Percentiles rank a stretch among this genome's conserved stretches.
These are phyloP conservation scores for Caenorhabditis remanei DNA, from an alignment of 1,140 invertebrate species.

Conservation along the genomic window DNA sequence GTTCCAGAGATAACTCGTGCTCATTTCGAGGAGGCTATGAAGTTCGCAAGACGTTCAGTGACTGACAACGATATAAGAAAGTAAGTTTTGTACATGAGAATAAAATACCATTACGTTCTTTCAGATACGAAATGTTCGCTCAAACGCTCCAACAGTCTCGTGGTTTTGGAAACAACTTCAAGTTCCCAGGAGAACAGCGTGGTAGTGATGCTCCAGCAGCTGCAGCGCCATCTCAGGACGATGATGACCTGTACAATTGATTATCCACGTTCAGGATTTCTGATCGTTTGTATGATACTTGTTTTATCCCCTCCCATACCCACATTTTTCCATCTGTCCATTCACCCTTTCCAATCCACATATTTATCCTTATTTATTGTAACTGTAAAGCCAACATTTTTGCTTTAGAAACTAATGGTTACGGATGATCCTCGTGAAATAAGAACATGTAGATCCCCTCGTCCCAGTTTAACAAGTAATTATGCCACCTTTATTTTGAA, in stretches of 20 bases:
- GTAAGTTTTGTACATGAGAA: slow-evolving; percentile 30
- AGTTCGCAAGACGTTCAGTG: slow-evolving; percentile 87
- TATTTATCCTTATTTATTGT: slow-evolving; percentile 19
- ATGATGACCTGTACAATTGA: slow-evolving; percentile 57
- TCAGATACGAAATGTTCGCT: slow-evolving; percentile 64
- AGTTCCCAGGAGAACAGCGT: slow-evolving; percentile 60
- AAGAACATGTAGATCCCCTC: background rate
- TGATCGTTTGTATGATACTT: slow-evolving; percentile 30
- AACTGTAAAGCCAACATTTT: slow-evolving; percentile 31
- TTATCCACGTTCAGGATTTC: no score
- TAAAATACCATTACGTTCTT: background rate
- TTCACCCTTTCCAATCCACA: background rate
- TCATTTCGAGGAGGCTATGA: slow-evolving; percentile 99
- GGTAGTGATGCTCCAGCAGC: background rate
- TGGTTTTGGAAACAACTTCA: slow-evolving; percentile 66
- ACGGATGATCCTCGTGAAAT: slow-evolving; percentile 19
- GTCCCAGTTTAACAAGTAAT: slow-evolving; percentile 1
- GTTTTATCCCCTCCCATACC: slow-evolving; percentile 30
- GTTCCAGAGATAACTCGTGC: slow-evolving; percentile 95
- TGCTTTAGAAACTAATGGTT: slow-evolving; percentile 45
- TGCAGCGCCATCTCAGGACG: slow-evolving; percentile 21
- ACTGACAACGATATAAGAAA: slow-evolving; percentile 64
- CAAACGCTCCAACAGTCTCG: slow-evolving; percentile 64
- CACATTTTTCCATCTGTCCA: background rate
- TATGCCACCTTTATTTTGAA: background rate